Percentiles rank a stretch among this genome's conserved stretches.
These are phyloP conservation scores for Rousettus leschenaultii DNA, from an alignment of 2,113 vertebrate species.

Conservation along the genomic window DNA sequence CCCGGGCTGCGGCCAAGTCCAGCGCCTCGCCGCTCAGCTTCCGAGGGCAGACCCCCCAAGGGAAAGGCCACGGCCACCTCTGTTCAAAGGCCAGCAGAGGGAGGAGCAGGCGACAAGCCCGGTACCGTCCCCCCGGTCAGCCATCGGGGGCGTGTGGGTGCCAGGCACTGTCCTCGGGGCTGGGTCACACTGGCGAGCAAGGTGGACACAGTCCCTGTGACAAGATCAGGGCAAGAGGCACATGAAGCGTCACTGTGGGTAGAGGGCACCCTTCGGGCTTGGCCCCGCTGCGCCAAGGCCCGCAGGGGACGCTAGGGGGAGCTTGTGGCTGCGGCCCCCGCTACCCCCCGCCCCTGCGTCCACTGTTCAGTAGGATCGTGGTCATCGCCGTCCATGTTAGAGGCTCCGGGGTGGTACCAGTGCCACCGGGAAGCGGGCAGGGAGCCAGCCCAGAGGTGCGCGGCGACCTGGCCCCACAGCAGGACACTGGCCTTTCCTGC, in stretches of 20 bases:
- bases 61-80: not conserved
- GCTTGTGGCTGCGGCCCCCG: not conserved
- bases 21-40: not conserved
- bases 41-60: not conserved
- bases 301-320: accelerated
- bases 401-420: not conserved
- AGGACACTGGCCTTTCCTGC: too few species aligned
- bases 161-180: not conserved
- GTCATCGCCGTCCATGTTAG: accelerated
- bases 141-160: not conserved
- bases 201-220: accelerated
- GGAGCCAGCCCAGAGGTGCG: not conserved
- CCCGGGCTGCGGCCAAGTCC: not conserved
- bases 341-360: not conserved
- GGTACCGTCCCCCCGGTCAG: not conserved
- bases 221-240: not conserved
- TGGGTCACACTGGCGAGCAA: not conserved
- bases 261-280: not conserved
- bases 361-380: too few species aligned
- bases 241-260: not conserved
- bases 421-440: not conserved
- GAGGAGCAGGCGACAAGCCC: not conserved
- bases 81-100: not conserved
- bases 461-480: accelerated
- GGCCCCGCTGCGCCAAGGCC: not conserved